Conservation (phyloP, 2,797 vertebrate species). For the Paguma larvata region DNA sequence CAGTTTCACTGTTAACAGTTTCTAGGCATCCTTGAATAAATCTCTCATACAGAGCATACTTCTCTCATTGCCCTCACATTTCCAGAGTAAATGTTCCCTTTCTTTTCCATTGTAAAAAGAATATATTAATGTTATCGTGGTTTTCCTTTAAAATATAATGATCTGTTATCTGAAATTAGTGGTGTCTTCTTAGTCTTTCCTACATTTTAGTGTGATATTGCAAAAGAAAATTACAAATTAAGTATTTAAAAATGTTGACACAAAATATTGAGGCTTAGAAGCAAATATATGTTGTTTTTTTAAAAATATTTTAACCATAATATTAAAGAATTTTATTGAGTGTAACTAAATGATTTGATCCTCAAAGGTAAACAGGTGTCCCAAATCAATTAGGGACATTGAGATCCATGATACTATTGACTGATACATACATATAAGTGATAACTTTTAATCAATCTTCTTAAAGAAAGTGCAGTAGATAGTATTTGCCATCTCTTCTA, state of each 20-base stretch:
- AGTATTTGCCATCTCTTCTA: neutral
- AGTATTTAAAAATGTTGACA: slow-evolving; percentile 5
- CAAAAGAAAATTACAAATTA: neutral
- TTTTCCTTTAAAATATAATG: neutral
- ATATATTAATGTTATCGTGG: neutral
- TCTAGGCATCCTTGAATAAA: neutral
- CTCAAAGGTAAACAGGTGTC: neutral
- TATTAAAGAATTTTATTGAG: neutral
- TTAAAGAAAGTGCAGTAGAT: neutral
- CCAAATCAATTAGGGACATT: neutral
- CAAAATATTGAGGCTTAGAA: neutral
- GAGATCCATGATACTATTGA: neutral
- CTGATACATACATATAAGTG: neutral
- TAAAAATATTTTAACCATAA: neutral
- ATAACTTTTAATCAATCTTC: neutral
- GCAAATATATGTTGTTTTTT: neutral
- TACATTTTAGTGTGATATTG: neutral
- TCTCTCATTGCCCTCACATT: neutral
- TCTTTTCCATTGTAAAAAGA: neutral
- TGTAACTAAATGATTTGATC: neutral
- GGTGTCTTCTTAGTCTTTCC: neutral
- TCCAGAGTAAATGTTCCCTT: neutral
- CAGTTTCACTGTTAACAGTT: neutral
- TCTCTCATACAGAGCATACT: neutral
- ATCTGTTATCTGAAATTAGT: neutral